These are phyloP conservation scores for Megalonaias nervosa DNA, from an alignment of 1,140 invertebrate genomes.

Conservation along the genomic window DNA sequence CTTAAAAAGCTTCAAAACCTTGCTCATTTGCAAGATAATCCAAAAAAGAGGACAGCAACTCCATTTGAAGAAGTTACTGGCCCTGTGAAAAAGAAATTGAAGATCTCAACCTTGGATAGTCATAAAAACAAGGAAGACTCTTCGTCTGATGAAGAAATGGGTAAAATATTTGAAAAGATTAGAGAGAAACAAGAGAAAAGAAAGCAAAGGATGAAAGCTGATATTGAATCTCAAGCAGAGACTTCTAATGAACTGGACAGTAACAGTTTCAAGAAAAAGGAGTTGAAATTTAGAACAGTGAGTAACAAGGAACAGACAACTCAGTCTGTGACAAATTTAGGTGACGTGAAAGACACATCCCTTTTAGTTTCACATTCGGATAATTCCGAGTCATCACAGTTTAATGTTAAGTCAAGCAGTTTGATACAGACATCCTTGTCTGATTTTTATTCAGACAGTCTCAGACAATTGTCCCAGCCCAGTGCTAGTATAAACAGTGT, in stretches of 20 bases:
- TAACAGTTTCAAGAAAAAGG: no score
- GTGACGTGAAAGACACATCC: no score
- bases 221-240: no score
- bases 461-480: background rate
- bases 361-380: no score
- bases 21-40: background rate
- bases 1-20: background rate
- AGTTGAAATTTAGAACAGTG: no score
- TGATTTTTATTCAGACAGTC: slow-evolving; percentile 2
- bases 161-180: slow-evolving; percentile 25
- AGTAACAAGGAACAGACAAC: no score
- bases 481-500: slow-evolving; percentile 17
- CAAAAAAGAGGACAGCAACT: background rate
- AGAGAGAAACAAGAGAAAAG: background rate
- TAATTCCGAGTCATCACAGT: no score
- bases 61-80: background rate
- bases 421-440: background rate
- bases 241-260: no score
- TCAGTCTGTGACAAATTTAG: no score
- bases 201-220: no score
- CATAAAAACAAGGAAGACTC: slow-evolving; percentile 1
- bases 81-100: background rate
- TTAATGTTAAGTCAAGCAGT: background rate
- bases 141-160: background rate
- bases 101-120: background rate